phyloP scores from a whole-genome alignment of 2,797 vertebrate genomes.

The Clarias laeviceps region DNA sequence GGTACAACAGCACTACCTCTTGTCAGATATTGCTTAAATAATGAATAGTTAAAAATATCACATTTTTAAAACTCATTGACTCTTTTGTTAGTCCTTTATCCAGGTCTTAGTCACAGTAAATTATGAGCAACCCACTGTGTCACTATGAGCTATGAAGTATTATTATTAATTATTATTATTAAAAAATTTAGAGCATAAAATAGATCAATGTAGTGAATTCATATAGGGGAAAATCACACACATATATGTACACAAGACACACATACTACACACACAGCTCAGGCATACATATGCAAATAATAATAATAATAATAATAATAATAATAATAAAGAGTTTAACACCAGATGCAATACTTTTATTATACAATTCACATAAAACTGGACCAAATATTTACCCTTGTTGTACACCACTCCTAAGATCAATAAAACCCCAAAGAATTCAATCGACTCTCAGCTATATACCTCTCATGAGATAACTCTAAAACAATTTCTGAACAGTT shows the following conservation, averaged over 20 bases:
- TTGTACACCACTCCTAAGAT: not conserved
- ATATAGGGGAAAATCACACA: no score
- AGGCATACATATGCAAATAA: not conserved
- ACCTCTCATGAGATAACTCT: not conserved
- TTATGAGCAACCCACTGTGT: not conserved
- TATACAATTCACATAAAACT: no score
- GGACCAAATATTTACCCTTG: no score
- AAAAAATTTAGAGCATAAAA: not conserved
- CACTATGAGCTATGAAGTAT: not conserved
- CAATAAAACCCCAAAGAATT: not conserved
- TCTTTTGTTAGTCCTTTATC: not conserved
- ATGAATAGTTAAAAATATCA: not conserved
- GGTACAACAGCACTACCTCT: no score
- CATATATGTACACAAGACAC: not conserved
- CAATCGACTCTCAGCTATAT: not conserved
- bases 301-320: not conserved
- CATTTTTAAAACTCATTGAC: not conserved
- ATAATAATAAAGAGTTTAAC: not conserved
- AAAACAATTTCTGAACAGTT: not conserved
- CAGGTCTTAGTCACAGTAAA: not conserved
- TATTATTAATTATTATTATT: not conserved
- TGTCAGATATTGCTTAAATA: no score
- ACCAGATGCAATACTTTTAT: not conserved
- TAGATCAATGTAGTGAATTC: not conserved
- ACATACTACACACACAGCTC: not conserved